Base-by-base conservation (phyloP, 2,113 vertebrate genomes). In the Trachemys scripta region DNA sequence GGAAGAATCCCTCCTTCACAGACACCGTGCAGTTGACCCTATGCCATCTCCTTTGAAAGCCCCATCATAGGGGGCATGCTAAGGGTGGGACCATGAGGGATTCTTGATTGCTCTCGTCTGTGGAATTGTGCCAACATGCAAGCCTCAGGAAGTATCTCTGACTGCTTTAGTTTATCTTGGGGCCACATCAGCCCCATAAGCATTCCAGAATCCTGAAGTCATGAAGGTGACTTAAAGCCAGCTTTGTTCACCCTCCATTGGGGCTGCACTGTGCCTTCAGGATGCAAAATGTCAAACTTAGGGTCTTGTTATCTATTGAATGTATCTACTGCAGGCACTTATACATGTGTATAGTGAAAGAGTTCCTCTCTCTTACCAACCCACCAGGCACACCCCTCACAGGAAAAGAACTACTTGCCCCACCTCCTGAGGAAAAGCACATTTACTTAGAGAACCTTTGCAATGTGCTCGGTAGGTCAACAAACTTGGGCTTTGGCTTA, bases 391-490 rank as follows among this genome's bases (percentile, higher is more conserved):
- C 7, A 47, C 3, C 12, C 42, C 42, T 29, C 42, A 14, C 42
- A 47, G 22, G 45, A 72, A 78, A 47, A 47, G 75, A 47, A 47
- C 75, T 25, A 47, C 10, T 45, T 76, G 24, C 10, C 22, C 38
- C 72, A 76, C 75, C 11, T 45, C 6, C 25, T 47, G 25, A 78
- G 75, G 75, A 72, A 72, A 72, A 72, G 65, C n/a, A 72, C 20
- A 5, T 81, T 56, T 38, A 10, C 27, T 89, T 10, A 38, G n/a
- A 38, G 27, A 10, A 1, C n/a, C 3, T 91, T 38, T 17, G 22
- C 22, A 42, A 35, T 22, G 50, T 3, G 2, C 0, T 0, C 0
- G 6, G 5, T 13, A 65, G 84, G 45, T 25, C 2, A 2, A 29
- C 20, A 9, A 0, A 29, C 20, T 16, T 57, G n/a, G 51, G 13